Conservation (phyloP, 2,113 vertebrate genomes). For the Isichthys henryi region DNA sequence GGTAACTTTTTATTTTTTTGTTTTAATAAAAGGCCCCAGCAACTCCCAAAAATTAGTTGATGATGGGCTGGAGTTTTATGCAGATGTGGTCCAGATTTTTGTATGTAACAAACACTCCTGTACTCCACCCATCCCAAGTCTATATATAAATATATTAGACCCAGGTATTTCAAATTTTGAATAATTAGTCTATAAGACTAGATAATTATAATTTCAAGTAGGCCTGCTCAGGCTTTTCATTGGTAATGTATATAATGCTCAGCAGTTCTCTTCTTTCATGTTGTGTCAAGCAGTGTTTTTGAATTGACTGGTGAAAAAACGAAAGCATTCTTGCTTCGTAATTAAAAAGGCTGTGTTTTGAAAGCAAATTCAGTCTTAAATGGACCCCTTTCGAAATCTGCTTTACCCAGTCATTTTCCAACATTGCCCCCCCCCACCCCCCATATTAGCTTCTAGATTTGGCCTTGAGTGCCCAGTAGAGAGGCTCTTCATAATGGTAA, state of each 20-base stretch:
- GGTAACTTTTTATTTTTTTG: neutral
- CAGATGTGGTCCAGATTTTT: neutral
- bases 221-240: neutral
- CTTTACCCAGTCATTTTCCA: slow-evolving; percentile 8
- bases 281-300: neutral
- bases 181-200: neutral
- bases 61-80: neutral
- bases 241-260: neutral
- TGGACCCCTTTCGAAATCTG: slow-evolving; percentile 9
- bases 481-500: slow-evolving; percentile 32
- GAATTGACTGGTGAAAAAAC: neutral
- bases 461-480: neutral
- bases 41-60: neutral
- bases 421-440: no score
- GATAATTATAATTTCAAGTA: neutral
- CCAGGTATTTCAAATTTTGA: neutral
- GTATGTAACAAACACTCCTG: neutral
- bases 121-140: neutral
- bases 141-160: neutral
- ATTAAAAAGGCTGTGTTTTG: neutral
- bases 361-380: neutral
- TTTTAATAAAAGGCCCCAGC: neutral
- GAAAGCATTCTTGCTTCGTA: neutral
- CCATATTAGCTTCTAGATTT: neutral
- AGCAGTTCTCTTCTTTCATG: neutral